phyloP scores from a whole-genome alignment of 2,797 vertebrate species.

The Phyllotis vaccarum region DNA sequence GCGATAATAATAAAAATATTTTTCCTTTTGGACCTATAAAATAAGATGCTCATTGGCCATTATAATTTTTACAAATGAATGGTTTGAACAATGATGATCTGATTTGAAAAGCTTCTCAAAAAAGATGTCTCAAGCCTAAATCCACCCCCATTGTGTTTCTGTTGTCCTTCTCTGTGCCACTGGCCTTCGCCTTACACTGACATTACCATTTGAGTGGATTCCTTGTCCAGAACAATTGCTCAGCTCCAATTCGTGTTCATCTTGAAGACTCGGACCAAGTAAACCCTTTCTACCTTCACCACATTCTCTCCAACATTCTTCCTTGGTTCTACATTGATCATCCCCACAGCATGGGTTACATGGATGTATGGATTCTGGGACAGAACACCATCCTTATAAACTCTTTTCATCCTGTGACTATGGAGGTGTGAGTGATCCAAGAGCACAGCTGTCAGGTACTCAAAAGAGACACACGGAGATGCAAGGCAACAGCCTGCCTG shows the following conservation, averaged over 20 bases:
- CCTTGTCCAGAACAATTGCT: not conserved
- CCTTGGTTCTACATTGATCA: not conserved
- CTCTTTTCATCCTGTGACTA: not conserved
- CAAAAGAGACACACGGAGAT: not conserved
- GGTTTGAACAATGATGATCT: constrained; percentile 29
- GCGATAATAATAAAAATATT: constrained; percentile 79
- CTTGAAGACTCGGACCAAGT: not conserved
- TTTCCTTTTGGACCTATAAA: constrained; percentile 70
- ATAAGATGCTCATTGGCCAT: constrained; percentile 63
- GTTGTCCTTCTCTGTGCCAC: not conserved
- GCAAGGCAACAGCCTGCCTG: not conserved
- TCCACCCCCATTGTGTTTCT: not conserved
- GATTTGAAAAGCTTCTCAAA: constrained; percentile 28
- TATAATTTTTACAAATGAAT: constrained; percentile 63
- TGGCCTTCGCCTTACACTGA: not conserved
- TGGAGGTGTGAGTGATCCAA: not conserved
- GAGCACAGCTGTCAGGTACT: not conserved
- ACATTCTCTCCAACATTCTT: not conserved
- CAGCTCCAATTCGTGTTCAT: not conserved
- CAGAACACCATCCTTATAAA: too few relatives aligned
- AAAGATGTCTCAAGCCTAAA: not conserved
- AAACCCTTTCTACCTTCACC: not conserved
- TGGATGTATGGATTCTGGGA: not conserved
- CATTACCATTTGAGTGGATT: not conserved
- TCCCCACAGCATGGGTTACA: not conserved